These are phyloP conservation scores for Peucedramus taeniatus DNA, from an alignment of 2,113 vertebrate genomes.

Conservation along the genomic window DNA sequence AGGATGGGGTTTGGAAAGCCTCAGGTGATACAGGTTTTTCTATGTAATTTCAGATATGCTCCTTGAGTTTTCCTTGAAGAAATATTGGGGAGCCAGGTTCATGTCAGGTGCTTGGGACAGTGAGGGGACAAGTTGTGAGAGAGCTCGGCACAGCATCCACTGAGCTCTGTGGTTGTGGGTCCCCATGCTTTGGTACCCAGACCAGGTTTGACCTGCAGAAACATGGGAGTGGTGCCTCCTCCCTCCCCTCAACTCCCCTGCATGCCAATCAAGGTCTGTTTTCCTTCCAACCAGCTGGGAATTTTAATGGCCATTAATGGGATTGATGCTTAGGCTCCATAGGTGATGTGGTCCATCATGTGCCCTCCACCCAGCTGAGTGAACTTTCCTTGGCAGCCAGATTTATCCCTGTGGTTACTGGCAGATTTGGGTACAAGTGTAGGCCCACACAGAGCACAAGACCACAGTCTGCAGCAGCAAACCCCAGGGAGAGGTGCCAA, in stretches of 20 bases:
- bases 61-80: not conserved
- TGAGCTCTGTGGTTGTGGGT: not conserved
- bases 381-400: not conserved
- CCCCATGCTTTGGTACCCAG: not conserved
- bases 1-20: not conserved
- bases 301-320: not conserved
- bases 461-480: not conserved
- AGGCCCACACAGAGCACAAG: not conserved
- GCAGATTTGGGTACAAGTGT: not conserved
- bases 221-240: not conserved
- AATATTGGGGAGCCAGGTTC: rapidly evolving
- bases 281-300: not conserved
- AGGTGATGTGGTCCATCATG: not conserved
- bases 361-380: not conserved
- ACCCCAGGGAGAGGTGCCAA: not conserved
- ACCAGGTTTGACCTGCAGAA: not conserved
- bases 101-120: rapidly evolving
- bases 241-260: not conserved
- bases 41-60: not conserved
- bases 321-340: not conserved
- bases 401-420: not conserved
- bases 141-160: rapidly evolving
- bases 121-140: rapidly evolving
- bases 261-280: not conserved
- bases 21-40: not conserved